Evolutionary conservation across 2,888 invertebrate species (phyloP), one percentile per base, ranked within the genome.

Genomic region (Synanthedon andrenaeformis): DNA sequence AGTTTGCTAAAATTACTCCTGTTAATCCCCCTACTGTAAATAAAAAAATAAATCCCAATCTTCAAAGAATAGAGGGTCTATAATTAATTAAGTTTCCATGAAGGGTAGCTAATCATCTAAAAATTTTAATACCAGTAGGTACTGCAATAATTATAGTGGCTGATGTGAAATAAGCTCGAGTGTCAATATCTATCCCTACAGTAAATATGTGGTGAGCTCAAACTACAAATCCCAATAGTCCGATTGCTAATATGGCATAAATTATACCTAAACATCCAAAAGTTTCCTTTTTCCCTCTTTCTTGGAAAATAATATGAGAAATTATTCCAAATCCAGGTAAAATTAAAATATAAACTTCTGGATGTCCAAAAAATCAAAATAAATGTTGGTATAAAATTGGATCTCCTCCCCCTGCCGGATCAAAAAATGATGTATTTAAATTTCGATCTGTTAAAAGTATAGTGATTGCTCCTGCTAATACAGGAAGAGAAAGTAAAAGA

Each of bases 331-430:
- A 94, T 78, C 92, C 94, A 0, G 94, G 94, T 65, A 94, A 70
- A 91, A 94, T 94, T 88, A 94, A 82, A 92, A 94, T 94, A 82
- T 95, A 95, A 58, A 95, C 94, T 91, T 95, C 94, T 10, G 94
- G 94, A 54, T 95, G 94, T 0, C 94, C 94, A 90, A 95, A 95
- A 86, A 95, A 95, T 91, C 94, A 95, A 85, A 95, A 94, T 89
- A 94, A 82, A 76, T 95, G 94, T 90, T 94, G 93, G 54, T 92
- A 94, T 63, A 95, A 64, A 82, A 95, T 91, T 2, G 94, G 94
- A 54, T 95, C 94, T 53, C 94, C 95, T 35, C 94, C 94, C 57
- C 93, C 94, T 0, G 90, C 89, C 0, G 93, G 93, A 42, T 94
- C 93, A 89, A 94, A 95, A 79, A 95, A 95, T 1, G 92, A 91